These are phyloP conservation scores for Helicoverpa armigera DNA, from an alignment of 1,140 invertebrate genomes.

Conservation along the genomic window DNA sequence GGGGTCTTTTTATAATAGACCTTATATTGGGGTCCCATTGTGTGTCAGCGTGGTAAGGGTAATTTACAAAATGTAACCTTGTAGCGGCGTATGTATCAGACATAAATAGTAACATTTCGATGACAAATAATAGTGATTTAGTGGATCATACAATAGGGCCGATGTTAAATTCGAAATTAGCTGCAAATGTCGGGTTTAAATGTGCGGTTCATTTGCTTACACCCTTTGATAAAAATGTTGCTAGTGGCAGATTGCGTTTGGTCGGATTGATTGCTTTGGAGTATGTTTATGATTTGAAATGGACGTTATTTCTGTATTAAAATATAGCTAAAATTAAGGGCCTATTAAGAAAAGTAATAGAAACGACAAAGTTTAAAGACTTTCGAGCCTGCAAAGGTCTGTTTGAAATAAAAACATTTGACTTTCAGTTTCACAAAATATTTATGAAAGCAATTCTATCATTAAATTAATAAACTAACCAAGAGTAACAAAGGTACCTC, in stretches of 20 bases:
- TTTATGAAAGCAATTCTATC: no score
- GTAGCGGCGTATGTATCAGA: conserved; percentile 60
- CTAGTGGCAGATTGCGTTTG: neutral
- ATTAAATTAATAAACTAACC: no score
- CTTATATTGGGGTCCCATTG: conserved; percentile 73
- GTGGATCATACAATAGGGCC: conserved; percentile 62
- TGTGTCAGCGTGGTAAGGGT: conserved; percentile 65
- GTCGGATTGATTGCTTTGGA: neutral
- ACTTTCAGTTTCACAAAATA: no score
- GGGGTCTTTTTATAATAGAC: conserved; percentile 79
- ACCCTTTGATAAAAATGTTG: conserved; percentile 3
- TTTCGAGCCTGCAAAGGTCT: no score
- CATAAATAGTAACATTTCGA: conserved; percentile 79
- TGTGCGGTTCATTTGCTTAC: conserved; percentile 10
- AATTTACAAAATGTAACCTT: conserved; percentile 78
- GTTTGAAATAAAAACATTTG: no score
- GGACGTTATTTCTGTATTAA: neutral
- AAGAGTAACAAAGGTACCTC: no score
- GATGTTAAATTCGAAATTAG: conserved; percentile 54
- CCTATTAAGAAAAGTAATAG: no score
- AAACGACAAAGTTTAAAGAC: no score
- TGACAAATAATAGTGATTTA: conserved; percentile 82
- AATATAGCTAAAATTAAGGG: neutral
- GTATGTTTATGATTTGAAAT: neutral
- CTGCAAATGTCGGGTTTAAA: conserved; percentile 48